phyloP scores from a whole-genome alignment of 2,888 invertebrate species.

The Baronia brevicornis region DNA sequence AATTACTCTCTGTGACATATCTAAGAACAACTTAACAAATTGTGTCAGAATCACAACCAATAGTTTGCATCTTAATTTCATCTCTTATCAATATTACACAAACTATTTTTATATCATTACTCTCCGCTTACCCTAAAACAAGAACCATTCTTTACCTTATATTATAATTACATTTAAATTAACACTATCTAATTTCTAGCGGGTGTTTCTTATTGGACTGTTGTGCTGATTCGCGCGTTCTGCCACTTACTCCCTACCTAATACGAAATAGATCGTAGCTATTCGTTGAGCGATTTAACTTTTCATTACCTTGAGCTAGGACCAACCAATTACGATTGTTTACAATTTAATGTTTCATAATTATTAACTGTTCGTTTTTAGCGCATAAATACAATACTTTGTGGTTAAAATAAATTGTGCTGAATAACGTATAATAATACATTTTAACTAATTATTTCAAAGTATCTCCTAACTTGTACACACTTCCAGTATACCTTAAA shows the following conservation, averaged over 20 bases:
- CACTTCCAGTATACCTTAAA: too few relatives aligned
- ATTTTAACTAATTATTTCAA: too few relatives aligned
- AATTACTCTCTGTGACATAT: constrained; percentile 54
- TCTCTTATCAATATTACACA: constrained; percentile 72
- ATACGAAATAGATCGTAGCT: constrained; percentile 13
- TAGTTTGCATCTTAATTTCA: constrained; percentile 74
- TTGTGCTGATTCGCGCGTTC: constrained; percentile 45
- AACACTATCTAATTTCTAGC: constrained; percentile 71
- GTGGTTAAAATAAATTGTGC: too few relatives aligned
- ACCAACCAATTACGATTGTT: too few relatives aligned
- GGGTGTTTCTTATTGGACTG: constrained; percentile 66
- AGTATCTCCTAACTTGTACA: too few relatives aligned
- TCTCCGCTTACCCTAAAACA: constrained; percentile 73
- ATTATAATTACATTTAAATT: constrained; percentile 72
- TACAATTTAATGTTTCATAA: constrained; percentile 14
- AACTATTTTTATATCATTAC: constrained; percentile 74
- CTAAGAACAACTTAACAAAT: constrained; percentile 73
- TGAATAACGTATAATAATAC: too few relatives aligned
- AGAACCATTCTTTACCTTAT: constrained; percentile 73
- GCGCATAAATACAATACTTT: too few relatives aligned
- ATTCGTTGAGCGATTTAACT: constrained; percentile 14
- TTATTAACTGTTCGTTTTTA: too few relatives aligned
- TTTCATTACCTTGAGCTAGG: too few relatives aligned
- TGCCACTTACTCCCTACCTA: constrained; percentile 34
- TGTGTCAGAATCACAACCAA: constrained; percentile 76